These are phyloP conservation scores for Amblyteles armatorius DNA, from an alignment of 2,888 invertebrate genomes.

Conservation along the genomic window DNA sequence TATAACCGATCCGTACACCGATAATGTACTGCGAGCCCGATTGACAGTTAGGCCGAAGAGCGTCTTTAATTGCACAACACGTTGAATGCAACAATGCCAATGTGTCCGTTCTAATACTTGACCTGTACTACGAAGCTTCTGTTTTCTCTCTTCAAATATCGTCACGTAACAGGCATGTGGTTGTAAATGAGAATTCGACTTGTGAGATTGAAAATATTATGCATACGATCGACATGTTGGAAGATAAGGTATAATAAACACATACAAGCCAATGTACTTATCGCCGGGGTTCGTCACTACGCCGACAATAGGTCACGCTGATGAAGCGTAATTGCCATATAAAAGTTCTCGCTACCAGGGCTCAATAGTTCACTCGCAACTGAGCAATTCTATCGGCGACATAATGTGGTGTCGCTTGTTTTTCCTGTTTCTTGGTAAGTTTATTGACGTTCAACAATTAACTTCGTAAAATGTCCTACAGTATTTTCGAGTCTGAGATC, in stretches of 20 bases:
- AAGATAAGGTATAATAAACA: conserved; percentile 1
- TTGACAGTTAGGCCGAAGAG: too few species aligned
- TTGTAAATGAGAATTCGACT: neutral
- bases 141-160: neutral
- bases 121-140: neutral
- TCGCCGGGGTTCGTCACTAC: conserved; percentile 22
- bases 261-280: conserved; percentile 4
- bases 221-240: neutral
- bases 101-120: neutral
- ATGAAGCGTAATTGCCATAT: conserved; percentile 65
- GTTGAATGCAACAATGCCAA: too few species aligned
- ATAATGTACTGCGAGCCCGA: too few species aligned
- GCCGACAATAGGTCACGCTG: conserved; percentile 55
- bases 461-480: neutral
- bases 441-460: conserved; percentile 7
- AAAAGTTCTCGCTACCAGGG: conserved; percentile 59
- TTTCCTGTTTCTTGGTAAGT: conserved; percentile 77
- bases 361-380: conserved; percentile 59
- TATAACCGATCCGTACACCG: too few species aligned
- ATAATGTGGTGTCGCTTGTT: conserved; percentile 74
- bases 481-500: neutral
- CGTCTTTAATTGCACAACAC: too few species aligned
- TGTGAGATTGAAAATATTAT: neutral
- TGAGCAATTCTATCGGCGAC: conserved; percentile 33
- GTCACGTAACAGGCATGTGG: neutral